Evolutionary conservation across 2,797 vertebrate genomes (phyloP), one percentile per base, ranked within the genome.

Genomic region (Cichlasoma orientale): DNA sequence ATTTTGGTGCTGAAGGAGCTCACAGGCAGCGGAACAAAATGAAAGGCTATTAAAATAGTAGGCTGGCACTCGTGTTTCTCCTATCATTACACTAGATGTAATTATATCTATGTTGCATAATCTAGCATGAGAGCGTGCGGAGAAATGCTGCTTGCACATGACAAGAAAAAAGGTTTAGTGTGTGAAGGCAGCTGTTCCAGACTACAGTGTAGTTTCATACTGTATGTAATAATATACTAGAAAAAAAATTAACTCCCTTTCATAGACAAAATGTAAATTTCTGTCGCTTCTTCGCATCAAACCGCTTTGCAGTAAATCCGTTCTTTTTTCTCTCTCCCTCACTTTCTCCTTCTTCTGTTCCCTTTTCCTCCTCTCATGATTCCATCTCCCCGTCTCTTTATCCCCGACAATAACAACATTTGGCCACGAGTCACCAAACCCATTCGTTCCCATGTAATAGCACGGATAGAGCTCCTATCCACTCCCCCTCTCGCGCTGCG

Each of bases 341-440:
- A 74, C 80, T 55, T 54, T 58, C 50, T 56, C 70, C 36, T 27
- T 10, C n/a, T 41, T 25, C 54, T 50, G 31, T 41, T 50, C 31
- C 23, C 31, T 36, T 38, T 7, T 16, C 53, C 68, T 16, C 33
- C 52, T 50, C 68, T 50, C 63, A 25, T 25, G 31, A 57, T 44
- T 77, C 33, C 3, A 14, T 53, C 66, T 54, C 78, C 56, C 54
- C 9, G 27, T 80, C 71, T 75, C 80, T 87, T 85, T 78, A 92
- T 83, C 88, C 86, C 57, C 71, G 72, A 92, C 89, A 91, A 92
- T 85, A 93, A 94, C 90, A 93, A 92, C 92, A 93, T 90, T 94
- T 90, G 89, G 87, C 91, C 92, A 92, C 91, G 90, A 92, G 90
- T 93, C 91, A 92, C 89, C 86, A 78, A 89, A 72, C 88, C 84